Evolutionary conservation across 1,140 invertebrate species (phyloP), one percentile per base, ranked within the genome.

Genomic region (Proales similis): DNA sequence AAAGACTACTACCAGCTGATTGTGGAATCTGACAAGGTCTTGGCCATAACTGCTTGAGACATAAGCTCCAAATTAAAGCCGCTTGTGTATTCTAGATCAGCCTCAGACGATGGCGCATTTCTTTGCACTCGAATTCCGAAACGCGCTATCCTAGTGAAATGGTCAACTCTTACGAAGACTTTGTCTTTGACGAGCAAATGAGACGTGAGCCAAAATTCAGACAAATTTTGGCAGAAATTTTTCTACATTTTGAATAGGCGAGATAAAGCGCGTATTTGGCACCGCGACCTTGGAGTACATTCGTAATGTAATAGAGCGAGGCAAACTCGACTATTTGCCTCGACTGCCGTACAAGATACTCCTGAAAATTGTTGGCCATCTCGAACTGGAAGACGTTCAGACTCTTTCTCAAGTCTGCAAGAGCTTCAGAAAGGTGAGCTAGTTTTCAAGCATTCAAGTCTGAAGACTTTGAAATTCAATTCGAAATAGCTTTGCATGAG

Each of bases 1-100:
- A 61, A 61, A 61, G 57, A 61, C 17, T 61, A 61, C 32, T 45
- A 45, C 26, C 57, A 61, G 47, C 17, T 61, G 33, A 42, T 57
- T 11, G 4, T 57, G n/a, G 38, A 29, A 26, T 22, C 32, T 46
- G 11, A 61, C 14, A 14, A 61, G 32, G 19, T 32, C n/a, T 39
- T 14, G 20, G 4, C n/a, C 20, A 14, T 2, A 39, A 14, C 9
- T 36, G n/a, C n/a, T 39, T 2, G 3, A 39, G 20, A 2, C n/a
- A 39, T 14, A 2, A 14, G n/a, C 20, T 39, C 4, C 20, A 14
- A 2, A 14, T 39, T 39, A 39, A 14, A n/a, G n/a, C n/a, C n/a
- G n/a, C 2, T 2, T 39, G n/a, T 2, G 3, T 2, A 39, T 39
- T 39, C n/a, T 39, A 39, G 36, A 19, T 39, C 7, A 61, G 45